Evolutionary conservation across 2,113 vertebrate genomes (phyloP), one percentile per base, ranked within the genome.

Genomic region (Ophthalmolycus amberensis): DNA sequence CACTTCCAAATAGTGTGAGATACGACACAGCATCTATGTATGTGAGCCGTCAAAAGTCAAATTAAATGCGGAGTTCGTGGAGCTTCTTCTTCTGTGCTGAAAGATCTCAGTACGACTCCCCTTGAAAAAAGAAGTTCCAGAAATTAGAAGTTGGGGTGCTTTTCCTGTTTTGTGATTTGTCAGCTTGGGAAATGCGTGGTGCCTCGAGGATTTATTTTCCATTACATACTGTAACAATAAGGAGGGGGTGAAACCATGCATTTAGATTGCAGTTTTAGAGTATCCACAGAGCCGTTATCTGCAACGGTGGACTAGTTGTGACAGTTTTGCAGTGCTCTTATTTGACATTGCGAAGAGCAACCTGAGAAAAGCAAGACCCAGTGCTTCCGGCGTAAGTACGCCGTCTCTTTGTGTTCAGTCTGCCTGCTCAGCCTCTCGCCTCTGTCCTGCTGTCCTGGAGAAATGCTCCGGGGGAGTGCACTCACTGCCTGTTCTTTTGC

Each of bases 41-140:
- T 20, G 50, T 9, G 11, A 40, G 60, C 62, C 56, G 74, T 85
- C 88, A 85, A 76, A 80, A 76, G 85, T 20, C 18, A 77, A 90
- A 86, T 89, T 65, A 83, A 82, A 88, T 82, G 58, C 72, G 59
- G 29, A 83, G 80, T 74, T 86, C 87, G 90, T 82, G 75, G 69
- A 89, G 81, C 46, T 88, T 87, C 32, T 32, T 32, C 2, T 32
- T 85, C 34, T 69, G 73, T 75, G 71, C 60, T 52, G 34, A 68
- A 80, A 75, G 62, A 89, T 89, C 73, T 82, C 71, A 76, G 38
- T 64, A 15, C 68, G 74, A 83, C 75, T 85, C 37, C 32, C 52
- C 64, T 83, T 60, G 22, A 90, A 84, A 66, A 62, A 32, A 67
- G 59, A 69, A 42, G 25, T 62, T 68, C 2, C 34, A 32, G 68